Percentiles rank a stretch among this genome's conserved stretches.
phyloP scores from a whole-genome alignment of 1,140 invertebrate species.

The Magallana ariakensis region DNA sequence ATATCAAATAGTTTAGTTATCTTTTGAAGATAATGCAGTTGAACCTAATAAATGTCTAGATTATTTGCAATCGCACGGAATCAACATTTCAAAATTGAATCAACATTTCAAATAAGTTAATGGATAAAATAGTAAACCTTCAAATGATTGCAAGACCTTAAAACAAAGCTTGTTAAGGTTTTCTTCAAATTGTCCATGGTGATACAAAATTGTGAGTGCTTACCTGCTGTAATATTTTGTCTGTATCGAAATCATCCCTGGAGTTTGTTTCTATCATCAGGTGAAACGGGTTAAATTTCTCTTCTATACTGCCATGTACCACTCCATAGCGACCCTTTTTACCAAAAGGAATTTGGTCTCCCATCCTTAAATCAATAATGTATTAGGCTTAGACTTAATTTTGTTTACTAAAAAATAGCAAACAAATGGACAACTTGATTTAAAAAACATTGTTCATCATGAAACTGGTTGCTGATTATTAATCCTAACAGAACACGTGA shows the following conservation, averaged over 20 bases:
- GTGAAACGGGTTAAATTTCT: conserved; percentile 70
- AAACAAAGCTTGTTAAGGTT: neutral
- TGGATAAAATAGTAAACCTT: neutral
- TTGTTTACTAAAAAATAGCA: no score
- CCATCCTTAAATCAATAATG: conserved; percentile 66
- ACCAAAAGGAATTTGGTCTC: conserved; percentile 69
- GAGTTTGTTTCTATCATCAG: conserved; percentile 67
- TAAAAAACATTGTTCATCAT: no score
- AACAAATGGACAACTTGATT: no score
- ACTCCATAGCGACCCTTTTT: conserved; percentile 75
- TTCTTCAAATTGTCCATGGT: neutral
- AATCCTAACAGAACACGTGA: no score
- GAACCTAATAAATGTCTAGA: neutral
- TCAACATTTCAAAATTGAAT: neutral
- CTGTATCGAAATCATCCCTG: conserved; percentile 67
- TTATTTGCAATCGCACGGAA: no score
- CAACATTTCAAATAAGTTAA: neutral
- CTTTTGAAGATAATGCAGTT: neutral
- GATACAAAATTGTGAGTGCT: neutral
- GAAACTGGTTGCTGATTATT: no score
- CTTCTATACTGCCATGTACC: conserved; percentile 71
- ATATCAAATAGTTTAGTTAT: no score
- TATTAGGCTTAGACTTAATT: no score
- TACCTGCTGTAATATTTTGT: conserved; percentile 71
- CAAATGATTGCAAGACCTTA: neutral